A percentile compares a stretch with the other conserved stretches of the same genome.
Evolutionary conservation across 2,888 invertebrate genomes (phyloP).

Genomic region (Microctonus aethiopoides): DNA sequence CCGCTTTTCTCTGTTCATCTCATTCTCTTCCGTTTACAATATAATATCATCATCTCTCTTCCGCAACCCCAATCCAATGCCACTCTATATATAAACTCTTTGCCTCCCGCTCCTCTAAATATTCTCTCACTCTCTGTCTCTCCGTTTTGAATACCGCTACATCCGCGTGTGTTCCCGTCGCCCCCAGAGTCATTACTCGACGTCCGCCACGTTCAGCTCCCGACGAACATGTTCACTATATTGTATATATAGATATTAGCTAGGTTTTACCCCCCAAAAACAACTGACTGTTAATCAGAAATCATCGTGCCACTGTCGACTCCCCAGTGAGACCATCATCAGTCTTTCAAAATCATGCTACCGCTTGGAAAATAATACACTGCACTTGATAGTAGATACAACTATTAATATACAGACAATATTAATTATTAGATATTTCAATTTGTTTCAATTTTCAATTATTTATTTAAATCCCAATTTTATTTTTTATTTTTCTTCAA

Average conservation of each 20-base stretch:
- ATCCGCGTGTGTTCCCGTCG: constrained; percentile 52
- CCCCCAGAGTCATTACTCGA: constrained; percentile 66
- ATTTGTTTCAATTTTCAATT: too few relatives aligned
- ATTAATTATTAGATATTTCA: too few relatives aligned
- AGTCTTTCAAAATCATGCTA: constrained; percentile 30
- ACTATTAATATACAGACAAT: too few relatives aligned
- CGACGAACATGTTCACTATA: constrained; percentile 40
- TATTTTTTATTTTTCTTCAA: too few relatives aligned
- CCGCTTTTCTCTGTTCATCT: constrained; percentile 40
- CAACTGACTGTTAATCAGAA: constrained; percentile 67
- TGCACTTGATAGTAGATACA: too few relatives aligned
- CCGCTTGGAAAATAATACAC: too few relatives aligned
- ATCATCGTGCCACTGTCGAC: constrained; percentile 54
- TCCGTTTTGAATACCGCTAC: constrained; percentile 37
- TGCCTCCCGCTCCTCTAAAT: background rate
- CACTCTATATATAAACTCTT: background rate
- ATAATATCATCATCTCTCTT: constrained; percentile 37
- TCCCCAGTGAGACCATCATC: constrained; percentile 38
- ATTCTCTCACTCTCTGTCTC: constrained; percentile 28
- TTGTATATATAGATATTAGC: too few relatives aligned
- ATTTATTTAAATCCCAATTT: too few relatives aligned
- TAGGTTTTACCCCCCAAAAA: too few relatives aligned
- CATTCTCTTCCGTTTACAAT: constrained; percentile 28
- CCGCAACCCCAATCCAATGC: constrained; percentile 17
- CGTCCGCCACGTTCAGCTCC: constrained; percentile 59